phyloP scores from a whole-genome alignment of 1,140 invertebrate species.

The Orchestia grillus region DNA sequence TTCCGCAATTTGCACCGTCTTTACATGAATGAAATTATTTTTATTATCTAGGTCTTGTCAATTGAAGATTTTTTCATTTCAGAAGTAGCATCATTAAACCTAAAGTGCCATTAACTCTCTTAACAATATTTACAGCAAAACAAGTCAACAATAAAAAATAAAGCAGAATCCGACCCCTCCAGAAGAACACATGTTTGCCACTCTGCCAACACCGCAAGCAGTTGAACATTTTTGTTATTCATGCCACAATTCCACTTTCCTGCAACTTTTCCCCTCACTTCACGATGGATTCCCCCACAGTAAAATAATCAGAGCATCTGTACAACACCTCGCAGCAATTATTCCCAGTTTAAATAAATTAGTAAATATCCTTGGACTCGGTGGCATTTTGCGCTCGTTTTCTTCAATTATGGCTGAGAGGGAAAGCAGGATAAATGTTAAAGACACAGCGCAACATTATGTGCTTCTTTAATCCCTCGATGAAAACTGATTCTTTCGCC shows the following conservation, averaged over 20 bases:
- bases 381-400: slow-evolving; percentile 13
- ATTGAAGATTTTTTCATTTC: not conserved
- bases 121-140: not conserved
- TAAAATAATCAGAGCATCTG: slow-evolving; percentile 41
- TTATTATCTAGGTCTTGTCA: too few species aligned
- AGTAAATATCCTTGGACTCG: not conserved
- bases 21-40: not conserved
- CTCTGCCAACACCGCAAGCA: not conserved
- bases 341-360: slow-evolving; percentile 39
- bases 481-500: not conserved
- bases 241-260: not conserved
- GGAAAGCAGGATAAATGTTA: not conserved
- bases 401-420: not conserved
- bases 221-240: not conserved
- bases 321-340: slow-evolving; percentile 46
- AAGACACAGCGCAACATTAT: not conserved
- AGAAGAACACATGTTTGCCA: slow-evolving; percentile 24
- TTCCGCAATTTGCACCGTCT: not conserved
- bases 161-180: not conserved
- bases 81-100: not conserved
- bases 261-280: not conserved
- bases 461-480: not conserved
- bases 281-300: not conserved
- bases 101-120: not conserved
- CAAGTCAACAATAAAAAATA: not conserved